These are phyloP conservation scores for Dendrophyllia cribrosa DNA, from an alignment of 64 coral and sea anemone genomes.

Conservation along the genomic window DNA sequence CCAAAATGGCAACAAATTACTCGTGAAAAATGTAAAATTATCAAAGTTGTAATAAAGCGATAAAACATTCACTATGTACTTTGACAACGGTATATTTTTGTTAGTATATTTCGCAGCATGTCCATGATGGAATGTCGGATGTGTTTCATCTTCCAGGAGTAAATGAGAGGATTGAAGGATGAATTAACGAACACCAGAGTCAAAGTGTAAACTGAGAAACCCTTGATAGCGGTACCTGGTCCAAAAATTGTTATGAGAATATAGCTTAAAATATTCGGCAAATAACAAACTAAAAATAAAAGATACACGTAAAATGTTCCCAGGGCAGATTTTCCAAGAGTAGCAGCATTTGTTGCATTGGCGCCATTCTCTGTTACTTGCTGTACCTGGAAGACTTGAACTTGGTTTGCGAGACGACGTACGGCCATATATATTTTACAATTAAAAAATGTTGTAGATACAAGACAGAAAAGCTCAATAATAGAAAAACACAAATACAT, in stretches of 20 bases:
- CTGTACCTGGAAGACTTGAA: background rate
- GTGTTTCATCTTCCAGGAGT: no score
- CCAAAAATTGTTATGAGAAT: background rate
- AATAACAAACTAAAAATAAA: constrained; percentile 4
- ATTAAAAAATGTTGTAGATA: background rate
- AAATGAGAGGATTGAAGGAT: no score
- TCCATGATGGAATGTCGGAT: no score
- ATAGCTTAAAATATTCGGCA: background rate
- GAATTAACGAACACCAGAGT: background rate
- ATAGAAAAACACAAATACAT: background rate
- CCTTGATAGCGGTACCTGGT: background rate
- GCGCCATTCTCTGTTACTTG: background rate
- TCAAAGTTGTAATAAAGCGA: no score
- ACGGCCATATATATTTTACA: background rate
- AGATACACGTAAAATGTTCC: constrained; percentile 1
- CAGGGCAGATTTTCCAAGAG: background rate
- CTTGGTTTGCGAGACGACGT: background rate
- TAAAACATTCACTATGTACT: no score
- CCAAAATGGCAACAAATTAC: no score
- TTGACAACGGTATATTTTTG: no score
- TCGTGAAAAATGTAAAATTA: no score
- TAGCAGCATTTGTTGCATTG: background rate
- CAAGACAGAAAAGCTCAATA: background rate
- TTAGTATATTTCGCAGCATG: no score
- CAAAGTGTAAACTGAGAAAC: background rate